A percentile compares a stretch with the other conserved stretches of the same genome.
phyloP scores from a whole-genome alignment of 2,797 vertebrate species.

The Myotis daubentonii region DNA sequence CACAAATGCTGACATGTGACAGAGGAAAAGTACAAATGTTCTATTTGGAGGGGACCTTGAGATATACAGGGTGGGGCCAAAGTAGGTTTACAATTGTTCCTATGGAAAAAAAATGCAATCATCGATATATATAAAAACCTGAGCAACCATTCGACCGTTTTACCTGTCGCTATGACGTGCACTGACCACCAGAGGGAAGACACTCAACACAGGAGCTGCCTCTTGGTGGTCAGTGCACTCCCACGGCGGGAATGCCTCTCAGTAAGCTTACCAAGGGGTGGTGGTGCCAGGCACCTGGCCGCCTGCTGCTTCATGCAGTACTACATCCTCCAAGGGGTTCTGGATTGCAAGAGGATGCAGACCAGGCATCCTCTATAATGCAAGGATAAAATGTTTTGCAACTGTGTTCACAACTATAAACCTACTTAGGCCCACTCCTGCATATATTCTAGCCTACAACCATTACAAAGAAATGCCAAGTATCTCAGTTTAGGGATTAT shows the following conservation, averaged over 20 bases:
- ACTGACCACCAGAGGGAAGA: no score
- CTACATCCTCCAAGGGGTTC: no score
- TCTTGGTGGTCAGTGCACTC: no score
- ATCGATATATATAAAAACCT: no score
- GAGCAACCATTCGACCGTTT: no score
- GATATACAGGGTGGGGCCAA: background rate
- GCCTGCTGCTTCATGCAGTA: no score
- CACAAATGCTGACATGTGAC: background rate
- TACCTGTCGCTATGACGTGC: no score
- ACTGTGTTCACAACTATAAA: background rate
- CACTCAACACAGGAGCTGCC: no score
- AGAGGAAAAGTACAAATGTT: background rate
- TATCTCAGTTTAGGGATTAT: background rate
- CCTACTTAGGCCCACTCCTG: background rate
- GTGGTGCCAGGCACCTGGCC: no score
- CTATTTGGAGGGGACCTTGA: background rate
- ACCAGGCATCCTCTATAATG: background rate
- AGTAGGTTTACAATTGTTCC: background rate
- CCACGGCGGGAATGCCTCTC: no score
- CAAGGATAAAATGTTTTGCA: background rate
- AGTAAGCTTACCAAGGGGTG: no score
- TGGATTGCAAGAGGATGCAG: no score
- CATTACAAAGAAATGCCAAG: background rate
- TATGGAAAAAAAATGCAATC: background rate
- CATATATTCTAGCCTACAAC: background rate